Evolutionary conservation across 2,888 invertebrate genomes (phyloP).

Genomic region (Graphium colonna): DNA sequence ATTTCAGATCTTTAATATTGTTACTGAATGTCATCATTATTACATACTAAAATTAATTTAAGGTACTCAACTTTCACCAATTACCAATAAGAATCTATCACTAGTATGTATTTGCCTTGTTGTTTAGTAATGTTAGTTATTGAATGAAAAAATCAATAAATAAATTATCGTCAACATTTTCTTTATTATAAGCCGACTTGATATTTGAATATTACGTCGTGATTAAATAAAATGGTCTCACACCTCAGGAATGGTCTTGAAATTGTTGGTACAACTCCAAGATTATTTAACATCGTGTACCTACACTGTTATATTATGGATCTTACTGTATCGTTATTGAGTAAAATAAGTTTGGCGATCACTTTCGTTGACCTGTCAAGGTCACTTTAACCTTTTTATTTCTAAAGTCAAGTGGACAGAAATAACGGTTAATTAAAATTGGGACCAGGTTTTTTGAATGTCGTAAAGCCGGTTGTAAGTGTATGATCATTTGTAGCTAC

Average conservation of each 20-base stretch:
- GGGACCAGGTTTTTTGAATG: too few relatives aligned
- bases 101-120: too few relatives aligned
- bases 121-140: neutral
- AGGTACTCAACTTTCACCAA: neutral
- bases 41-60: neutral
- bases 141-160: neutral
- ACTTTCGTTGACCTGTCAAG: conserved; percentile 61
- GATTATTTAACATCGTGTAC: conserved; percentile 12
- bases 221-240: neutral
- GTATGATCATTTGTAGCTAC: neutral
- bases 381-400: conserved; percentile 45
- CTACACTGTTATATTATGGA: conserved; percentile 13
- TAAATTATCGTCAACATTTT: neutral
- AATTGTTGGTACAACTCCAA: conserved; percentile 29
- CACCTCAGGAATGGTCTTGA: neutral
- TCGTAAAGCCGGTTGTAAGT: neutral
- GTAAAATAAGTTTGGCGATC: conserved; percentile 27
- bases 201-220: neutral
- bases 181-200: neutral
- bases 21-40: neutral
- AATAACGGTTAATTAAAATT: too few relatives aligned
- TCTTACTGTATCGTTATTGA: conserved; percentile 21
- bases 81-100: neutral
- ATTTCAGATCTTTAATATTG: too few relatives aligned
- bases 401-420: conserved; percentile 12